phyloP scores from a whole-genome alignment of 92 coral and sea anemone species.

The Epizoanthus stellaris region DNA sequence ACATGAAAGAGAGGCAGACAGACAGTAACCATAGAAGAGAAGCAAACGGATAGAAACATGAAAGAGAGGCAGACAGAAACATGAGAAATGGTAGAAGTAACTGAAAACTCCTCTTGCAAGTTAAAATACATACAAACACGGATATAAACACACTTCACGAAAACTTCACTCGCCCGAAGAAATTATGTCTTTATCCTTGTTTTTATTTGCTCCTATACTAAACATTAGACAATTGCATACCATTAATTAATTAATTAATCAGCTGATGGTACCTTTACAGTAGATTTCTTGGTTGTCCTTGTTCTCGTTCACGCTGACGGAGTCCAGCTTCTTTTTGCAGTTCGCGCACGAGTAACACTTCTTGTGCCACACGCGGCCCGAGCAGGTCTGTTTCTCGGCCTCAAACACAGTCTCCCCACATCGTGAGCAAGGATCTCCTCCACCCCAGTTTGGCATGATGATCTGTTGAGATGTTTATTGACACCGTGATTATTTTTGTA shows the following conservation, averaged over 20 bases:
- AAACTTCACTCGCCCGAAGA: too few species aligned
- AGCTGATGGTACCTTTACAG: constrained; percentile 10
- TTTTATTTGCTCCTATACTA: too few species aligned
- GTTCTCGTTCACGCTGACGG: constrained; percentile 3
- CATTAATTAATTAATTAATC: neutral
- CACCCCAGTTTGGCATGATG: constrained; percentile 27
- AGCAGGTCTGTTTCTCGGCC: constrained; percentile 37
- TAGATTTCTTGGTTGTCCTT: constrained; percentile 23
- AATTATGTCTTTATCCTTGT: too few species aligned
- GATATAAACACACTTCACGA: too few species aligned
- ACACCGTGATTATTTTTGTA: neutral
- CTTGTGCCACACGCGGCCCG: constrained; percentile 36
- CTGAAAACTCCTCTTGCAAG: too few species aligned
- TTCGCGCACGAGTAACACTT: constrained; percentile 16
- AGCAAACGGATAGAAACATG: too few species aligned
- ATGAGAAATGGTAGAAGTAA: too few species aligned
- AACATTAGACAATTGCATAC: too few species aligned
- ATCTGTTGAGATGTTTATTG: neutral
- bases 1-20: too few species aligned
- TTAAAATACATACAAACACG: too few species aligned
- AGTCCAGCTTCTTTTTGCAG: constrained; percentile 33
- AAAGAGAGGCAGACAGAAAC: too few species aligned
- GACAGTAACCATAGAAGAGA: too few species aligned
- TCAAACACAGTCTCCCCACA: constrained; percentile 17
- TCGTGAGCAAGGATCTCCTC: constrained; percentile 21